Evolutionary conservation across 23 tunicate genomes (phyloP), one percentile per base, ranked within the genome.

Genomic region (Aplidium turbinatum): DNA sequence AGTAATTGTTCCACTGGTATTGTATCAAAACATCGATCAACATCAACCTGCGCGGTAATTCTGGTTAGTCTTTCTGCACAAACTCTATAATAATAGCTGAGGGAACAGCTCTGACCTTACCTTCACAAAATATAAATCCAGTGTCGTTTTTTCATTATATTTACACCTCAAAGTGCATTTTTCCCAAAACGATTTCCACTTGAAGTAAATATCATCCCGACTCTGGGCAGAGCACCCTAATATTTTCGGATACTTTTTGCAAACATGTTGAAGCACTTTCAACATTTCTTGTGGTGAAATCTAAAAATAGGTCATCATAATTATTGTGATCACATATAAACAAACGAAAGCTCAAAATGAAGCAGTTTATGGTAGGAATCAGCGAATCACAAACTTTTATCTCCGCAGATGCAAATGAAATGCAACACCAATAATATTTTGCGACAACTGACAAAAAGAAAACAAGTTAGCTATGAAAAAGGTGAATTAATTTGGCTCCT

Each of bases 21-120:
- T 5, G 77, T 56, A 35, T 80, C 85, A 69, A 69, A 80, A 68
- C 85, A 80, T 0, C 46, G 70, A 27, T 58, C 21, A 32, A 70
- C 46, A 58, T 80, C 85, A 35, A 80, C 47, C 85, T 80, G 38
- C 22, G 20, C 21, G 21, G 21, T 5, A 13, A 6, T 16, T 11
- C 61, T 9, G 16, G 16, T 42, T 9, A 42, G 11, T 42, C 11
- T 16, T 9, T 42, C 50, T 42, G 50, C 13, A 11, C 13, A 42
- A 9, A 42, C 50, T 11, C 11, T 16, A 42, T 9, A 42, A 16
- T 13, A 55, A 55, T 11, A 55, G 6, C n/a, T 55, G 7, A 55
- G 6, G 7, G n/a, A 19, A 20, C 22, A 55, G 6, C 6, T 7
- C 62, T 13, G 62, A 55, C 7, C 62, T 55, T 19, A 55, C 62